Conservation (phyloP, 2,113 vertebrate genomes). For the Pomatostomus ruficeps region DNA sequence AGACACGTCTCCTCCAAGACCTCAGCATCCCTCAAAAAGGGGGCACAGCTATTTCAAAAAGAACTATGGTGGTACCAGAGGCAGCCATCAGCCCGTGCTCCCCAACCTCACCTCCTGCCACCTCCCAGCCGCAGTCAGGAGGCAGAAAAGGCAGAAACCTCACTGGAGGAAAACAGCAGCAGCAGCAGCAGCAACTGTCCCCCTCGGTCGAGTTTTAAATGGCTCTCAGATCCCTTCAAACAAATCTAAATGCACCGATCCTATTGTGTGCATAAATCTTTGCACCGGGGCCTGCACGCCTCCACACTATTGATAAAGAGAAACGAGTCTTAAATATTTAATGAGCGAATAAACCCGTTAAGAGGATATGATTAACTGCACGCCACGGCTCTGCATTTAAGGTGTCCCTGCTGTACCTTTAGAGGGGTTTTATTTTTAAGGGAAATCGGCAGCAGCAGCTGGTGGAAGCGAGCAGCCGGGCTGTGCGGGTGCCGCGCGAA, state of each 20-base stretch:
- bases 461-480: neutral
- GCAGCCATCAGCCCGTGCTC: neutral
- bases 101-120: neutral
- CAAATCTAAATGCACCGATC: slow-evolving; percentile 49
- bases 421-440: slow-evolving; percentile 44
- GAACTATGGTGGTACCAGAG: neutral
- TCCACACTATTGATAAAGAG: slow-evolving; percentile 70
- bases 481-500: neutral
- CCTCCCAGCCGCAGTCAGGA: neutral
- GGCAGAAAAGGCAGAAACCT: neutral
- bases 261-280: slow-evolving; percentile 61
- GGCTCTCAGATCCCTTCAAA: slow-evolving; percentile 28
- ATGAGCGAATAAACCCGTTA: slow-evolving; percentile 74
- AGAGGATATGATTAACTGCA: slow-evolving; percentile 70
- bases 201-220: slow-evolving; percentile 12
- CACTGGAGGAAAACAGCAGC: neutral
- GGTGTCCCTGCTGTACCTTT: slow-evolving; percentile 44
- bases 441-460: slow-evolving; percentile 7
- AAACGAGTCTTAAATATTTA: slow-evolving; percentile 71
- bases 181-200: neutral
- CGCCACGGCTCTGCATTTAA: slow-evolving; percentile 41
- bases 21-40: neutral
- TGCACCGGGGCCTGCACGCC: slow-evolving; percentile 53
- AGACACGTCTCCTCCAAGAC: neutral
- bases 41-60: neutral